Conservation (phyloP, 1,140 invertebrate genomes). For the Lerema accius region DNA sequence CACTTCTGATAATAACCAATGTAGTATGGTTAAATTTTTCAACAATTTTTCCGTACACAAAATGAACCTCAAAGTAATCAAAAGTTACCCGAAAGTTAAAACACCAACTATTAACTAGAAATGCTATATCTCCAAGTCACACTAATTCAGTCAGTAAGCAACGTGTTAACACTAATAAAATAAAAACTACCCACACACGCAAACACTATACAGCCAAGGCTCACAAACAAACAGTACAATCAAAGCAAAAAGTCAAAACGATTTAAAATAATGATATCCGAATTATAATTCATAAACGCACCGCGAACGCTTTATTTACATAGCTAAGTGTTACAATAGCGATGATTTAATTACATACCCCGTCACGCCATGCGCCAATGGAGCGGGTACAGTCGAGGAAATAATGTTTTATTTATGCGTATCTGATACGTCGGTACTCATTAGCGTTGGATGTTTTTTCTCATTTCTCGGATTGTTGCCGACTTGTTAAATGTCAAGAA, state of each 20-base stretch:
- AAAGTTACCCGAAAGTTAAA: no score
- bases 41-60: no score
- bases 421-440: constrained; percentile 28
- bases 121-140: no score
- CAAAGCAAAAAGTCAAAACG: constrained; percentile 31
- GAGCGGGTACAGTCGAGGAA: constrained; percentile 23
- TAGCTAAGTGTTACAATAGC: constrained; percentile 55
- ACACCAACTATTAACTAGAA: no score
- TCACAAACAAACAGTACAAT: constrained; percentile 9
- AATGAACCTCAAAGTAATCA: no score
- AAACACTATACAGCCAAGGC: no score
- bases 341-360: constrained; percentile 61
- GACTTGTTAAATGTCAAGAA: constrained; percentile 12
- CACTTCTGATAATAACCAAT: no score
- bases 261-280: constrained; percentile 33
- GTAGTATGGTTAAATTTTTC: no score
- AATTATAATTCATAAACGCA: constrained; percentile 37
- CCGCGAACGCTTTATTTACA: constrained; percentile 50
- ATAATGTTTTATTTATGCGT: constrained; percentile 34
- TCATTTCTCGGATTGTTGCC: constrained; percentile 8
- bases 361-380: constrained; percentile 34
- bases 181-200: neutral
- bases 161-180: neutral
- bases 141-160: no score
- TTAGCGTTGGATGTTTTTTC: constrained; percentile 22